Percentiles rank a stretch among this genome's conserved stretches.
phyloP scores from a whole-genome alignment of 1,140 invertebrate genomes.

The Hyphantria cunea region DNA sequence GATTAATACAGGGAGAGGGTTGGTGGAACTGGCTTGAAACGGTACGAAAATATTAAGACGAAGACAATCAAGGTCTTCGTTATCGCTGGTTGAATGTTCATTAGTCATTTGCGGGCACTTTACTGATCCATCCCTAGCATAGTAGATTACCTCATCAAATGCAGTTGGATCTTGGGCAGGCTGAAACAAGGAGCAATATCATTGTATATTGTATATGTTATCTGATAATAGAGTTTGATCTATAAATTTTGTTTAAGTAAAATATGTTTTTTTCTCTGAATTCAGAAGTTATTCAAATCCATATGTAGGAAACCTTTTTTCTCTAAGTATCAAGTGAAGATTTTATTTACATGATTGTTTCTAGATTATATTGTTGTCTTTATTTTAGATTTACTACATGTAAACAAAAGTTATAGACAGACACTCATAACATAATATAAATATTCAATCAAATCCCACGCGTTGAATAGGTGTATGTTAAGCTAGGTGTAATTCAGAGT shows the following conservation, averaged over 20 bases:
- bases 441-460: no score
- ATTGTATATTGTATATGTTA: no score
- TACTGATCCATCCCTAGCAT: slow-evolving; percentile 55
- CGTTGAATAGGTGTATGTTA: no score
- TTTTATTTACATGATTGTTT: no score
- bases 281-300: no score
- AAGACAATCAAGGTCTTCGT: slow-evolving; percentile 59
- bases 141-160: slow-evolving; percentile 55
- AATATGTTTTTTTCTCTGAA: neutral
- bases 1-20: slow-evolving; percentile 65
- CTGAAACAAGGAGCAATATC: slow-evolving; percentile 51
- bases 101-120: slow-evolving; percentile 60
- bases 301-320: no score
- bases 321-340: no score
- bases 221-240: neutral
- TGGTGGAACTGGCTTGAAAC: slow-evolving; percentile 51
- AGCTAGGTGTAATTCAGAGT: no score
- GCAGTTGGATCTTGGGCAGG: slow-evolving; percentile 40
- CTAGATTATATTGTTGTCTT: no score
- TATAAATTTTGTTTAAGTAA: neutral
- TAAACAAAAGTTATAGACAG: no score
- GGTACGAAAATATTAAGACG: slow-evolving; percentile 66
- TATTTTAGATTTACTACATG: no score
- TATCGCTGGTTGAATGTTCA: slow-evolving; percentile 20
- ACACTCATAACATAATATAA: no score